phyloP scores from a whole-genome alignment of 2,797 vertebrate genomes.

The Pachyuromys duprasi region DNA sequence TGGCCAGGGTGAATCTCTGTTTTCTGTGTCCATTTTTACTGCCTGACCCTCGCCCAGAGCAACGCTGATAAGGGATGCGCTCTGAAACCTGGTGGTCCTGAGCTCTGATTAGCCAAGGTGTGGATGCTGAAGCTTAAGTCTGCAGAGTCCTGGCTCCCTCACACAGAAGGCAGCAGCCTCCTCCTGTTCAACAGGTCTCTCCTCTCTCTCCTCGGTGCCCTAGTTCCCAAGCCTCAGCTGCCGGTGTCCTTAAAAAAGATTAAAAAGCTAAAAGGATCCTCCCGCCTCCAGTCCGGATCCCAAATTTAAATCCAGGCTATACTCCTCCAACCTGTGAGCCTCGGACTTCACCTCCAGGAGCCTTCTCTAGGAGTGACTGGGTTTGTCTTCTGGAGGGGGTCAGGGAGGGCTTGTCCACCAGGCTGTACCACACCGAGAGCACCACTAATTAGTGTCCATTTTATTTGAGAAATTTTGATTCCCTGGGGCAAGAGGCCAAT shows the following conservation, averaged over 20 bases:
- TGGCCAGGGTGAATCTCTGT: not conserved
- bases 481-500: not conserved
- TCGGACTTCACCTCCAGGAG: not conserved
- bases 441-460: not conserved
- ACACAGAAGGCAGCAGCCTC: not conserved
- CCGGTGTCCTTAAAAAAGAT: constrained; percentile 69
- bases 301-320: constrained; percentile 45
- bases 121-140: not conserved
- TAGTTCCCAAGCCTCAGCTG: constrained; percentile 67
- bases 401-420: not conserved
- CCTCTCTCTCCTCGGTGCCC: constrained; percentile 21
- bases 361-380: not conserved
- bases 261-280: constrained; percentile 60
- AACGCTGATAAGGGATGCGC: fast-evolving
- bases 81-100: not conserved
- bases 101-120: fast-evolving
- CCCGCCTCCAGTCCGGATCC: constrained; percentile 38
- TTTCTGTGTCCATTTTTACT: fast-evolving
- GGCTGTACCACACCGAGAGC: fast-evolving
- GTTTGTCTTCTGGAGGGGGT: not conserved
- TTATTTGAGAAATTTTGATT: fast-evolving
- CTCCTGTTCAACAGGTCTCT: constrained; percentile 62
- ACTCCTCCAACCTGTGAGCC: not conserved
- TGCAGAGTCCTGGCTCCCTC: not conserved
- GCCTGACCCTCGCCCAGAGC: not conserved